These are phyloP conservation scores for Riparia riparia DNA, from an alignment of 2,113 vertebrate genomes.

Conservation along the genomic window DNA sequence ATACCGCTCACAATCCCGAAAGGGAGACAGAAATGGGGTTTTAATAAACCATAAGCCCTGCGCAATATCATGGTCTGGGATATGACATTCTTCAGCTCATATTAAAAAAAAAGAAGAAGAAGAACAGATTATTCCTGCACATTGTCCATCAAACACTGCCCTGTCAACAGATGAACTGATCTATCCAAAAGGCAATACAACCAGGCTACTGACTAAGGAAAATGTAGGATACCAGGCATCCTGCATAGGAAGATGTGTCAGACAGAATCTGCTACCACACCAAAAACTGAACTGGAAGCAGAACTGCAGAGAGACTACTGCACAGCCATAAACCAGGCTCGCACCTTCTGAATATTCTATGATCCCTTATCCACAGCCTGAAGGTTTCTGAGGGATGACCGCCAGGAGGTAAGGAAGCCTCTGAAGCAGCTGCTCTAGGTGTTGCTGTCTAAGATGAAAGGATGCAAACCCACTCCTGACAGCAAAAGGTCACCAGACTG, in stretches of 20 bases:
- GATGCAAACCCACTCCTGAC: not conserved
- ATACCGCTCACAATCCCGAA: not conserved
- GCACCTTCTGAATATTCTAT: not conserved
- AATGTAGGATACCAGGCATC: not conserved
- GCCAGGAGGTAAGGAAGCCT: not conserved
- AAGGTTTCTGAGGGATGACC: not conserved
- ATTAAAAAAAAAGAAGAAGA: not conserved
- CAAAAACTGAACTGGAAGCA: constrained; percentile 25
- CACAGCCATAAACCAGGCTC: not conserved
- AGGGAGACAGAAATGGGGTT: not conserved
- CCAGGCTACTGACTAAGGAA: not conserved
- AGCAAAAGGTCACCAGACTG: constrained; percentile 12
- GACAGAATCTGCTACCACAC: not conserved
- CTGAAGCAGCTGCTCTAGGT: not conserved
- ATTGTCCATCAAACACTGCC: rapidly evolving
- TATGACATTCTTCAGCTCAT: not conserved
- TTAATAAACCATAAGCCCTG: not conserved
- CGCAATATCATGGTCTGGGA: not conserved
- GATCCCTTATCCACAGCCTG: not conserved
- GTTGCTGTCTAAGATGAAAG: not conserved
- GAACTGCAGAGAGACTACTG: not conserved
- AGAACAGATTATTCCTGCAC: not conserved
- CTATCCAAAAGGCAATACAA: not conserved
- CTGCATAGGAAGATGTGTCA: not conserved
- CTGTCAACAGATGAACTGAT: not conserved